phyloP scores from a whole-genome alignment of 1,140 invertebrate genomes.

The Sarcophaga peregrina region DNA sequence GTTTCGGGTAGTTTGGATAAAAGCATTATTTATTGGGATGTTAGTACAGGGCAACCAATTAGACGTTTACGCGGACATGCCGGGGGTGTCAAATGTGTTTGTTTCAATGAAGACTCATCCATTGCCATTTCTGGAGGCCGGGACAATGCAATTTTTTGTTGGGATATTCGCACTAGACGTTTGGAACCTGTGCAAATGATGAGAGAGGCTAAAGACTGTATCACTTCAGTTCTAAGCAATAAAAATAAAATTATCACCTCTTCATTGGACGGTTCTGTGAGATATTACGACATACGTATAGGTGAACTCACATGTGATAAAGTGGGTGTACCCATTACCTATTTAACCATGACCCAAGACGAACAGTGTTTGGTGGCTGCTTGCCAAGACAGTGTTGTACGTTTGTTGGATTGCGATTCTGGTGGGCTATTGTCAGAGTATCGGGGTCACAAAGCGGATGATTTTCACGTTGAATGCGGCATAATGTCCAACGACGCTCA shows the following conservation, averaged over 20 bases:
- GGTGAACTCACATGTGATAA: constrained; percentile 87
- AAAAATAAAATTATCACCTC: constrained; percentile 91
- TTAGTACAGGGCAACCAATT: constrained; percentile 83
- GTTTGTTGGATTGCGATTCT: constrained; percentile 88
- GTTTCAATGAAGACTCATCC: constrained; percentile 94
- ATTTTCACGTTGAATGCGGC: constrained; percentile 88
- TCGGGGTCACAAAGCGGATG: constrained; percentile 80
- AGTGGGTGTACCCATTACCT: constrained; percentile 83
- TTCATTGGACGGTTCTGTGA: constrained; percentile 88
- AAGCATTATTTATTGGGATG: constrained; percentile 89
- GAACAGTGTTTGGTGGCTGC: constrained; percentile 81
- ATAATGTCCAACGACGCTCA: constrained; percentile 84
- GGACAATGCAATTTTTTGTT: constrained; percentile 91
- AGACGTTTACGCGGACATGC: constrained; percentile 88
- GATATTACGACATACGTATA: constrained; percentile 90
- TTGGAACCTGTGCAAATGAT: constrained; percentile 84
- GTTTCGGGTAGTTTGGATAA: constrained; percentile 92
- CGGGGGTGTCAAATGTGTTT: constrained; percentile 86
- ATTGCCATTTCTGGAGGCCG: constrained; percentile 86
- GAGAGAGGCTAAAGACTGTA: constrained; percentile 92
- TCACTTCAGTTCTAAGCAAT: constrained; percentile 86
- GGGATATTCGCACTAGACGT: constrained; percentile 83
- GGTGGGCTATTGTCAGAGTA: constrained; percentile 87
- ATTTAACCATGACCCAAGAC: constrained; percentile 77
- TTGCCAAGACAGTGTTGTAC: constrained; percentile 83